phyloP scores from a whole-genome alignment of 2,888 invertebrate genomes.

The Perizoma flavofasciatum region DNA sequence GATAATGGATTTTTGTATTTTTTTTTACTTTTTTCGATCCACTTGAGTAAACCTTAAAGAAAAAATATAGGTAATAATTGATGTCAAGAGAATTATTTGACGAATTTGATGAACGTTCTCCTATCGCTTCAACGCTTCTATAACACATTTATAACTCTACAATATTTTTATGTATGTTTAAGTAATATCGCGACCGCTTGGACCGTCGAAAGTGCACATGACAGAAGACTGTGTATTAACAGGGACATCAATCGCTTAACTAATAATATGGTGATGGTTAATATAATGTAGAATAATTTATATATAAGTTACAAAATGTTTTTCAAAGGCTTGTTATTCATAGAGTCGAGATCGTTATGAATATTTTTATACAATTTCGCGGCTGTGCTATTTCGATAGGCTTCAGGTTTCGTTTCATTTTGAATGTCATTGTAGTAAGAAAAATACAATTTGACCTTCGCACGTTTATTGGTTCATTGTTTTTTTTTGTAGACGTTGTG shows the following conservation, averaged over 20 bases:
- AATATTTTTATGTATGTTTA: too few species aligned
- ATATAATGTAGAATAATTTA: constrained; percentile 48
- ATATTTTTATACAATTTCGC: constrained; percentile 30
- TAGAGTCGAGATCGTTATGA: constrained; percentile 52
- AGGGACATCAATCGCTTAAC: constrained; percentile 47
- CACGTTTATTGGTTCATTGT: constrained; percentile 68
- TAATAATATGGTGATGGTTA: constrained; percentile 75
- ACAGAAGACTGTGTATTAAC: constrained; percentile 51
- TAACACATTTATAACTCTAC: too few species aligned
- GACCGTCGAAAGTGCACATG: constrained; percentile 81
- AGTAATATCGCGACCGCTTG: constrained; percentile 54
- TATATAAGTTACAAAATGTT: constrained; percentile 41
- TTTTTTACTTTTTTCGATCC: too few species aligned
- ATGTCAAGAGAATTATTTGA: background rate
- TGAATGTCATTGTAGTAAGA: constrained; percentile 66
- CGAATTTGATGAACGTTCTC: background rate
- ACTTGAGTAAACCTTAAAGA: too few species aligned
- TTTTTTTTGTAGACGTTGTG: constrained; percentile 38
- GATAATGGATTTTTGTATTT: too few species aligned
- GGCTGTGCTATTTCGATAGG: constrained; percentile 29
- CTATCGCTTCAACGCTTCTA: background rate
- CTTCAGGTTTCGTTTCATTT: constrained; percentile 37
- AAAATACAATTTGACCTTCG: constrained; percentile 58
- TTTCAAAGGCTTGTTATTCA: constrained; percentile 54
- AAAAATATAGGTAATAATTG: too few species aligned